A percentile compares a stretch with the other conserved stretches of the same genome.
These are phyloP conservation scores for Eumerus sabulonum DNA, from an alignment of 2,888 invertebrate species.

Conservation along the genomic window DNA sequence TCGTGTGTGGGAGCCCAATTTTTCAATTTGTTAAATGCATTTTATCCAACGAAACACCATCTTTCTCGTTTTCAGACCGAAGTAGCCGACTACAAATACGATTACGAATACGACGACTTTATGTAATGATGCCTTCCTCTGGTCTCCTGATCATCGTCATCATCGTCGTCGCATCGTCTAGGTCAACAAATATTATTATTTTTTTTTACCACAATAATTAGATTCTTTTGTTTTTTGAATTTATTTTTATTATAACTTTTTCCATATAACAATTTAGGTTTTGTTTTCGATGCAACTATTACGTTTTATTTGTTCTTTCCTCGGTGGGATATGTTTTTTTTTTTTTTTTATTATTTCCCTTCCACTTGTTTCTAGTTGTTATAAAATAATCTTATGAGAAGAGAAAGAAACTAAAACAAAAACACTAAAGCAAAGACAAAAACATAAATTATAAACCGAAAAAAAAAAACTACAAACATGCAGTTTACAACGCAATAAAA, in stretches of 20 bases:
- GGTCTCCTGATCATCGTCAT: neutral
- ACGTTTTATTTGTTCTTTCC: conserved; percentile 24
- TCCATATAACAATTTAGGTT: conserved; percentile 22
- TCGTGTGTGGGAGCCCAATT: too few relatives aligned
- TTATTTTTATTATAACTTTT: conserved; percentile 53
- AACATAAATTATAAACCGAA: conserved; percentile 49
- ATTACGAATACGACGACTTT: conserved; percentile 88
- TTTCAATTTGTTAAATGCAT: too few relatives aligned
- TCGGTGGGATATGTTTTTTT: conserved; percentile 34
- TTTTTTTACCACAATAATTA: conserved; percentile 55
- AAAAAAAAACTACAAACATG: conserved; percentile 50
- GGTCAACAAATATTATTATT: conserved; percentile 58
- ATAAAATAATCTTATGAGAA: conserved; percentile 59
- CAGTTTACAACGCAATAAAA: conserved; percentile 23
- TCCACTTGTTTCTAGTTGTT: conserved; percentile 56
- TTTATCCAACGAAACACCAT: too few relatives aligned
- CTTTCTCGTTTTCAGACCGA: conserved; percentile 75
- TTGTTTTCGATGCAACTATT: conserved; percentile 12
- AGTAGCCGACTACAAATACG: conserved; percentile 84
- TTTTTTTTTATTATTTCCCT: conserved; percentile 21
- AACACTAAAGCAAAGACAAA: conserved; percentile 51
- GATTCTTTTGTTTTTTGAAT: conserved; percentile 64
- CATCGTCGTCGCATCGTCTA: conserved; percentile 48
- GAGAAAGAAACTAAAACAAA: conserved; percentile 36
- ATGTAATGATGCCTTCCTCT: conserved; percentile 81